Evolutionary conservation across 2,113 vertebrate genomes (phyloP).

Genomic region (Neotragus moschatus): DNA sequence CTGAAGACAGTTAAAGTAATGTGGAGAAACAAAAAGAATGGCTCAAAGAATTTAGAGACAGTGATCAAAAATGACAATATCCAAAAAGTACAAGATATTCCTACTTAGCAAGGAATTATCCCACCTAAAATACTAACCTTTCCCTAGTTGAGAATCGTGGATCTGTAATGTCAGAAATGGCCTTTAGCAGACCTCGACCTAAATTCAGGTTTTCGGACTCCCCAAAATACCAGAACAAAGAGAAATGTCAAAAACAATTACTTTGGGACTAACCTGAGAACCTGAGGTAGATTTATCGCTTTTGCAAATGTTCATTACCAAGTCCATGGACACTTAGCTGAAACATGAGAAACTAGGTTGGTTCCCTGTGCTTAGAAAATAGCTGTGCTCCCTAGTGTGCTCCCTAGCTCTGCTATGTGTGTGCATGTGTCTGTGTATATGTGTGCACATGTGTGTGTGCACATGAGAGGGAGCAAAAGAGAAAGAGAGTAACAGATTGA

Average conservation of each 20-base stretch:
- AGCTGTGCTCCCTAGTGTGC: neutral
- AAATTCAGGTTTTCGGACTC: neutral
- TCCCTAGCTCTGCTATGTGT: neutral
- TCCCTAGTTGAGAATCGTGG: neutral
- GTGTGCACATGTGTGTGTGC: rapidly evolving
- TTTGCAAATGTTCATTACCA: neutral
- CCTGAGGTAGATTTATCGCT: neutral
- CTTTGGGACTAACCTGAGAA: neutral
- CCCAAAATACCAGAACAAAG: neutral
- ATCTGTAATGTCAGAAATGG: neutral
- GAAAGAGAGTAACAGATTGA: neutral
- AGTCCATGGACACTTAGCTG: neutral
- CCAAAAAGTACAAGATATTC: neutral
- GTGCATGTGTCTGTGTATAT: too few relatives aligned
- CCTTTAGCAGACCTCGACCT: neutral
- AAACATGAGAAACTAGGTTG: neutral
- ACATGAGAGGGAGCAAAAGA: neutral
- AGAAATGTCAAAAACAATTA: neutral
- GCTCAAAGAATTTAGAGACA: neutral
- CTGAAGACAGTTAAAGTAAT: neutral
- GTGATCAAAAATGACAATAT: neutral
- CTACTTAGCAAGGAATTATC: neutral
- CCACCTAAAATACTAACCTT: neutral
- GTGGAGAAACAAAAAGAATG: neutral
- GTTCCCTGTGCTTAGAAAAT: neutral